Percentiles rank a stretch among this genome's conserved stretches.
These are phyloP conservation scores for Parauchenoglanis ngamensis DNA, from an alignment of 2,797 vertebrate species.

Conservation along the genomic window DNA sequence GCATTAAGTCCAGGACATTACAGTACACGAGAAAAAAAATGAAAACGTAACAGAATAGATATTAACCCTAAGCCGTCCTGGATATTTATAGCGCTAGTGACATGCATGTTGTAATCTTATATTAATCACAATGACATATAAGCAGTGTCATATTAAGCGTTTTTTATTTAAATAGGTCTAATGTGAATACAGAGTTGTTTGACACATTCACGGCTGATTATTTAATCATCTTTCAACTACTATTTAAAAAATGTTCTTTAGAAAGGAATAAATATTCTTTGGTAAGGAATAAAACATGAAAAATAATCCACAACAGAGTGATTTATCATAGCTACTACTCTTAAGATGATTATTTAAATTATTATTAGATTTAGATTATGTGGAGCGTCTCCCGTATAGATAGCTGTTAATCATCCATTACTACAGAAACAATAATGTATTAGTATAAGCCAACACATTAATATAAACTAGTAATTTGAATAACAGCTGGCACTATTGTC, in stretches of 20 bases:
- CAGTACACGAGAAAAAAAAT: neutral
- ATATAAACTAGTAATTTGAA: neutral
- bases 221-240: neutral
- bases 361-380: constrained; percentile 2
- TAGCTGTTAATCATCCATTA: neutral
- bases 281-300: neutral
- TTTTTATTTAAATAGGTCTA: neutral
- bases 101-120: neutral
- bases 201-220: neutral
- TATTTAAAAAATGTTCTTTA: neutral
- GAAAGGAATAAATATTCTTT: neutral
- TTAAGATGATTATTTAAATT: neutral
- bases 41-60: neutral
- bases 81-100: neutral
- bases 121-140: neutral
- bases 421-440: neutral
- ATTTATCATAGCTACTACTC: neutral
- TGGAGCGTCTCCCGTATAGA: neutral
- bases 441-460: neutral
- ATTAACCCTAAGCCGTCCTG: neutral
- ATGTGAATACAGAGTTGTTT: neutral
- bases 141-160: neutral
- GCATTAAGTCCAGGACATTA: constrained; percentile 8
- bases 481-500: neutral
- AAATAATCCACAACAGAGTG: neutral